These are phyloP conservation scores for Gallinago solitaria DNA, from an alignment of 2,797 vertebrate species.

Conservation along the genomic window DNA sequence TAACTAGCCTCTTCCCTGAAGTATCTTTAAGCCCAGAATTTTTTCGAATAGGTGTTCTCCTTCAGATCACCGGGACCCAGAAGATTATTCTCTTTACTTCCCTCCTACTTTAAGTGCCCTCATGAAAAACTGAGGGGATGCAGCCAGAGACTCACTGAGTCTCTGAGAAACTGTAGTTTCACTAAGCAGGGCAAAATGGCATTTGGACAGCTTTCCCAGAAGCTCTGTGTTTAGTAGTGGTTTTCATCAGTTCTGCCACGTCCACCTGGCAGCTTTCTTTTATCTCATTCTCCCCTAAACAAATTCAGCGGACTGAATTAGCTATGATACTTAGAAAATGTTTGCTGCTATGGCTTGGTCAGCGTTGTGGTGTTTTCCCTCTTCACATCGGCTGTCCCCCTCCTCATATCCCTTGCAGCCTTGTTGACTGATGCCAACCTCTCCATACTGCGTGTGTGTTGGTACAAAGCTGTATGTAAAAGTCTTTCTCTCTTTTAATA, in stretches of 20 bases:
- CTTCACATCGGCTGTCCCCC: background rate
- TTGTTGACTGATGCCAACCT: background rate
- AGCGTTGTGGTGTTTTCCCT: background rate
- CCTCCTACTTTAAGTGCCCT: background rate
- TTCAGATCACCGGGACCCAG: background rate
- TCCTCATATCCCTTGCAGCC: background rate
- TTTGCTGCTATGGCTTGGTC: background rate
- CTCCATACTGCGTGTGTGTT: rapidly evolving
- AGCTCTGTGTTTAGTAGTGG: background rate
- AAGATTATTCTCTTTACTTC: background rate
- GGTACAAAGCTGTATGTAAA: rapidly evolving
- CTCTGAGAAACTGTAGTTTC: background rate
- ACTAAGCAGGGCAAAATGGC: background rate
- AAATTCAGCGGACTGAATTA: background rate
- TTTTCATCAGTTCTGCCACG: background rate
- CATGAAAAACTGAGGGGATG: background rate
- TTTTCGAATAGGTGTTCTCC: background rate
- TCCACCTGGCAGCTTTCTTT: background rate
- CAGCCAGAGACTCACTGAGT: background rate
- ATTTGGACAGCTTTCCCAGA: background rate
- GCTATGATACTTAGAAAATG: rapidly evolving
- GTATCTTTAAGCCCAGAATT: background rate
- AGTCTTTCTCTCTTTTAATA: background rate
- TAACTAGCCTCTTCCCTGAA: background rate
- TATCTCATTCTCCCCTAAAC: background rate